Percentiles rank a stretch among this genome's conserved stretches.
phyloP scores from a whole-genome alignment of 2,113 vertebrate species.

The Tachuris rubrigastra region DNA sequence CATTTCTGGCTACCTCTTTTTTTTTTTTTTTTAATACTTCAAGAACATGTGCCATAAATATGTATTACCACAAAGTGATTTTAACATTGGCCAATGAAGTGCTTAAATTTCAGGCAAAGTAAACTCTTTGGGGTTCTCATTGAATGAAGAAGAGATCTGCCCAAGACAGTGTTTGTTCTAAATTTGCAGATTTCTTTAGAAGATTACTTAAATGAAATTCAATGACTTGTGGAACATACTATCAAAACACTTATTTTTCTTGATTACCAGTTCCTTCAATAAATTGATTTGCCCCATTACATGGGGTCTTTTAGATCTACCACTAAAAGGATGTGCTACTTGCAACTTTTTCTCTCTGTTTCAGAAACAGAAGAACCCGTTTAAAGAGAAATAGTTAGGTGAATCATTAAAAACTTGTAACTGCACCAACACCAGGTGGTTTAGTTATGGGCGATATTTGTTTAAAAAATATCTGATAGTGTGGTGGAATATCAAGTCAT shows the following conservation, averaged over 20 bases:
- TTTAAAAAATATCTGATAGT: background rate
- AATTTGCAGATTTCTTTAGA: background rate
- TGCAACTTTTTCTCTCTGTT: background rate
- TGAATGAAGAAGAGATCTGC: background rate
- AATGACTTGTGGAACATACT: background rate
- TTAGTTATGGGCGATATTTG: background rate
- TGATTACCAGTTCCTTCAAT: slow-evolving; percentile 39
- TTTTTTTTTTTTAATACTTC: background rate
- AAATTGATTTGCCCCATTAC: slow-evolving; percentile 27
- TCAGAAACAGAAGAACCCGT: background rate
- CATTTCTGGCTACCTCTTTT: background rate
- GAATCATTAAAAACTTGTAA: background rate
- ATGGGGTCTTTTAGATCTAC: background rate
- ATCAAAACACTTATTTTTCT: slow-evolving; percentile 51
- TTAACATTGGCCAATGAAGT: background rate
- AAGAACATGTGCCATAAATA: background rate
- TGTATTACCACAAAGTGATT: background rate
- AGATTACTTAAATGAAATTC: slow-evolving; percentile 4
- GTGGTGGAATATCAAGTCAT: background rate
- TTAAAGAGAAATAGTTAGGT: background rate
- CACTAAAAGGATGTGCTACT: background rate
- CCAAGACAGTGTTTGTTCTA: background rate
- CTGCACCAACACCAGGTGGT: background rate
- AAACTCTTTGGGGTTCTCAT: background rate
- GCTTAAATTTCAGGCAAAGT: background rate